A percentile compares a stretch with the other conserved stretches of the same genome.
phyloP scores from a whole-genome alignment of 1,140 invertebrate species.

The Brachionus angularis region DNA sequence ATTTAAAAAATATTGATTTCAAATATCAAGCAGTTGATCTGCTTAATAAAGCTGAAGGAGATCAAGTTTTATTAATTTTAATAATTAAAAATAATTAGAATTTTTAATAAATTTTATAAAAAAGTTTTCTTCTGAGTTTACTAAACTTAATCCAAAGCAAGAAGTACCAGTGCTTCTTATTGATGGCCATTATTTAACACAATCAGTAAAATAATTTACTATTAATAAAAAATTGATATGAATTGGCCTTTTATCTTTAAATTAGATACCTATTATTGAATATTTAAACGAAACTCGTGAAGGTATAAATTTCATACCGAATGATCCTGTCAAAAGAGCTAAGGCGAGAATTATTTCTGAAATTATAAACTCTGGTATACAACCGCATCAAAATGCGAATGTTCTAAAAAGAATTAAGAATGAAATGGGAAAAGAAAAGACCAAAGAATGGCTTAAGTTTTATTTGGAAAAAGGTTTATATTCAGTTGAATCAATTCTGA shows the following conservation, averaged over 20 bases:
- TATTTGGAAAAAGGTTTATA: slow-evolving; percentile 80
- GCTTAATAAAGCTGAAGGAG: slow-evolving; percentile 66
- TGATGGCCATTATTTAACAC: neutral
- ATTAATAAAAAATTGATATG: neutral
- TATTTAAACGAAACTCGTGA: slow-evolving; percentile 82
- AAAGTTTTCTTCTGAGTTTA: slow-evolving; percentile 46
- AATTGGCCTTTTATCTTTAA: neutral
- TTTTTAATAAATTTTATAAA: neutral
- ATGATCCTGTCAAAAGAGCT: slow-evolving; percentile 72
- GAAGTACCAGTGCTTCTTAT: slow-evolving; percentile 40
- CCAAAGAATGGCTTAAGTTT: slow-evolving; percentile 73
- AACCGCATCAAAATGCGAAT: slow-evolving; percentile 86
- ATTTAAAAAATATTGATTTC: slow-evolving; percentile 88
- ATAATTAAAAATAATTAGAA: neutral
- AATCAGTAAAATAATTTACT: slow-evolving; percentile 27
- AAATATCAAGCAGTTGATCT: slow-evolving; percentile 85
- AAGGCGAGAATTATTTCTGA: slow-evolving; percentile 69
- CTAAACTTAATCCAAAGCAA: slow-evolving; percentile 29
- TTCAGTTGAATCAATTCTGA: slow-evolving; percentile 79
- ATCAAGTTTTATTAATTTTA: neutral
- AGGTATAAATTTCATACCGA: slow-evolving; percentile 72
- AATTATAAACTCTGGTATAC: slow-evolving; percentile 83
- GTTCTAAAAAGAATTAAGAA: slow-evolving; percentile 58
- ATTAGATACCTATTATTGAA: slow-evolving; percentile 77
- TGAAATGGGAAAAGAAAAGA: slow-evolving; percentile 48